phyloP scores from a whole-genome alignment of 2,888 invertebrate species.

The Crematogaster levior region DNA sequence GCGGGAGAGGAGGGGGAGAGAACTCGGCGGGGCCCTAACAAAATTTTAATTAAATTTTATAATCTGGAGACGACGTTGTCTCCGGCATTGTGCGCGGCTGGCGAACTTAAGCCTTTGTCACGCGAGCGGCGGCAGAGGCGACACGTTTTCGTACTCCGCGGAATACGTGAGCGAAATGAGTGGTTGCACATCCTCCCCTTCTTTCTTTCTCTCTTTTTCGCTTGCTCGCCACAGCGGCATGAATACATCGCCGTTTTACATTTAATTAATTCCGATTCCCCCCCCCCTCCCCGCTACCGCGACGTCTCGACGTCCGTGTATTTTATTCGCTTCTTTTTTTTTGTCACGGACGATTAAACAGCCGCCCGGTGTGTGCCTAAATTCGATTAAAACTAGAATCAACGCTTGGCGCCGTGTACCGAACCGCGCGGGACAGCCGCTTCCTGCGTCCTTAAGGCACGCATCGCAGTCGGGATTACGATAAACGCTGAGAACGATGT shows the following conservation, averaged over 20 bases:
- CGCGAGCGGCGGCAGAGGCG: slow-evolving; percentile 31
- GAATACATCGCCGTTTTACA: slow-evolving; percentile 63
- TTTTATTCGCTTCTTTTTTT: slow-evolving; percentile 38
- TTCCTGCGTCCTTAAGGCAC: slow-evolving; percentile 54
- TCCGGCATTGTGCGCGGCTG: slow-evolving; percentile 60
- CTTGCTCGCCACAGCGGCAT: slow-evolving; percentile 42
- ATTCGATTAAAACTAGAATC: slow-evolving; percentile 77
- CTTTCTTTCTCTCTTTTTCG: slow-evolving; percentile 3
- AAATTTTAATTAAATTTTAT: slow-evolving; percentile 81
- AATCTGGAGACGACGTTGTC: slow-evolving; percentile 71
- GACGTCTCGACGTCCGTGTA: slow-evolving; percentile 61
- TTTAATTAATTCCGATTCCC: slow-evolving; percentile 74
- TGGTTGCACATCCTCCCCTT: not conserved
- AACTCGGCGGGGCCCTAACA: slow-evolving; percentile 54
- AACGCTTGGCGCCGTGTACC: slow-evolving; percentile 36
- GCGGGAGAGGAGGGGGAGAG: not conserved
- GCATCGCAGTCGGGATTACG: slow-evolving; percentile 39
- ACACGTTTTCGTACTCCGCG: slow-evolving; percentile 55
- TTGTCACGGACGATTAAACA: slow-evolving; percentile 58
- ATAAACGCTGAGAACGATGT: not conserved
- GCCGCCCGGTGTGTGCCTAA: slow-evolving; percentile 63
- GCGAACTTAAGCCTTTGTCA: slow-evolving; percentile 72
- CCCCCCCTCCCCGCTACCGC: slow-evolving; percentile 41
- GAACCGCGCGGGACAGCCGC: slow-evolving; percentile 27
- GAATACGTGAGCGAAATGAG: slow-evolving; percentile 57